Percentiles rank a stretch among this genome's conserved stretches.
Evolutionary conservation across 2,888 invertebrate genomes (phyloP).

Genomic region (Nomada lathburiana): DNA sequence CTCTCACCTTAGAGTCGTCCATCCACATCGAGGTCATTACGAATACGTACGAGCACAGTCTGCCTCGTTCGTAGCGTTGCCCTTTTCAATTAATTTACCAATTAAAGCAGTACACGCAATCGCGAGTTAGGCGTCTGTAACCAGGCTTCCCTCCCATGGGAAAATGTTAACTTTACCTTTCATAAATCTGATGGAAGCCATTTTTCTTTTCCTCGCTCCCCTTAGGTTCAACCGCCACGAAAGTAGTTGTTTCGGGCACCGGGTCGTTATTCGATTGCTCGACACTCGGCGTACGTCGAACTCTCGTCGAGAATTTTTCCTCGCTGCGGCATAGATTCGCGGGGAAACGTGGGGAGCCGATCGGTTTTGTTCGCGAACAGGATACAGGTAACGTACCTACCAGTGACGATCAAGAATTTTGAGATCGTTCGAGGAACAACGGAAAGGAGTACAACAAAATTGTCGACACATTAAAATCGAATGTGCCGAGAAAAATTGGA

Average conservation of each 20-base stretch:
- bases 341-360: background rate
- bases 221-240: background rate
- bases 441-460: too few species aligned
- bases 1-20: slow-evolving; percentile 82
- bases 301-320: background rate
- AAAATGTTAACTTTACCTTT: slow-evolving; percentile 10
- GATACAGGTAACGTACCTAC: background rate
- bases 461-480: too few species aligned
- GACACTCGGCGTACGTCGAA: background rate
- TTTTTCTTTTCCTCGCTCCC: background rate
- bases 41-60: slow-evolving; percentile 74
- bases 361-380: background rate
- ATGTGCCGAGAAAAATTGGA: too few species aligned
- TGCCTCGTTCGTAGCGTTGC: slow-evolving; percentile 41
- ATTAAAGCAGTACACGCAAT: slow-evolving; percentile 30
- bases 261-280: background rate
- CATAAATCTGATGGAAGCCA: background rate
- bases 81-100: slow-evolving; percentile 47
- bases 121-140: background rate
- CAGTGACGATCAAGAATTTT: too few species aligned
- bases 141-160: background rate
- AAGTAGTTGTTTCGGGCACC: background rate
- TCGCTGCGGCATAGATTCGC: background rate
- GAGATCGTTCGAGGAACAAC: too few species aligned
- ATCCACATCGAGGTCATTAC: slow-evolving; percentile 83